Evolutionary conservation across 2,797 vertebrate genomes (phyloP).

Genomic region (Orientallactaga sibirica): DNA sequence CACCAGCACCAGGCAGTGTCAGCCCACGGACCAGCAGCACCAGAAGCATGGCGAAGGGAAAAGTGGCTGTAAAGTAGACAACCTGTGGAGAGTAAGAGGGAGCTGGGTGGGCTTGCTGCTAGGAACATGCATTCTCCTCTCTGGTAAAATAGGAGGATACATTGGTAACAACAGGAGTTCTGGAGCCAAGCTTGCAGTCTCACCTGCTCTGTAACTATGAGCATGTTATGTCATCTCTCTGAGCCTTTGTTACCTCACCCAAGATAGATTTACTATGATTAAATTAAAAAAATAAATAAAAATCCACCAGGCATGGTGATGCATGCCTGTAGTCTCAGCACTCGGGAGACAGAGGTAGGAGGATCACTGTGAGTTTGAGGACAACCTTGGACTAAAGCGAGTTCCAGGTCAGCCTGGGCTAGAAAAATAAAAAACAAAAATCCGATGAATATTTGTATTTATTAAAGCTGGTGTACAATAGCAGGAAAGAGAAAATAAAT

Average conservation of each 20-base stretch:
- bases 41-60: conserved; percentile 98
- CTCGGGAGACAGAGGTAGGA: too few species aligned
- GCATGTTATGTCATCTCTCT: background rate
- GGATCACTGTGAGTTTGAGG: too few species aligned
- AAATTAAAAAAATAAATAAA: too few species aligned
- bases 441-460: background rate
- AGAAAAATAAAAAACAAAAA: background rate
- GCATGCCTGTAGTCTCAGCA: too few species aligned
- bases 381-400: too few species aligned
- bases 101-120: background rate
- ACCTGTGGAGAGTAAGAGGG: conserved; percentile 88
- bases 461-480: background rate
- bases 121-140: background rate
- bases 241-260: background rate
- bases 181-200: background rate
- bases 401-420: too few species aligned
- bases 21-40: conserved; percentile 96
- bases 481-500: background rate
- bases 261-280: background rate
- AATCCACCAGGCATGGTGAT: too few species aligned
- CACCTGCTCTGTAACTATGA: background rate
- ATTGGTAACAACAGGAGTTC: too few species aligned
- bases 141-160: background rate
- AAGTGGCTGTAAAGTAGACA: conserved; percentile 98
- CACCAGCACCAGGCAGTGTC: conserved; percentile 95